These are phyloP conservation scores for Tychaedon coryphoeus DNA, from an alignment of 2,113 vertebrate genomes.

Conservation along the genomic window DNA sequence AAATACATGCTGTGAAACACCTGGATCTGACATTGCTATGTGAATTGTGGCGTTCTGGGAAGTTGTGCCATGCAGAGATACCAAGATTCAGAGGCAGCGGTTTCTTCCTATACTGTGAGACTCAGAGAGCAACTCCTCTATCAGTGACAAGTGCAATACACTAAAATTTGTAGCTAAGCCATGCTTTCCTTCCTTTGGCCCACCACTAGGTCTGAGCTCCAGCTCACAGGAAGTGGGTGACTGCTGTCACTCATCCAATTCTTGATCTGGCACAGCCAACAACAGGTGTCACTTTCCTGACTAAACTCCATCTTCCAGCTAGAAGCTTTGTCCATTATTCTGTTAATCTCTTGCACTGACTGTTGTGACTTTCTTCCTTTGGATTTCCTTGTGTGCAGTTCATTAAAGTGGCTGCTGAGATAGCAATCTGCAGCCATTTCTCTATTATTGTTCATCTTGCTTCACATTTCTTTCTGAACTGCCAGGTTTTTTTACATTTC, in stretches of 20 bases:
- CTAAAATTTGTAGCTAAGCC: background rate
- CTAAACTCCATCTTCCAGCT: background rate
- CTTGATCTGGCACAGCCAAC: background rate
- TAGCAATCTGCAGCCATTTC: background rate
- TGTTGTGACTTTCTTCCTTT: background rate
- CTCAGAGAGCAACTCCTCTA: background rate
- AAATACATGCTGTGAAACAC: background rate
- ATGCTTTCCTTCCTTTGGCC: background rate
- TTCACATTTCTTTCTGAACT: background rate
- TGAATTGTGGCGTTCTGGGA: background rate
- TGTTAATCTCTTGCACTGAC: background rate
- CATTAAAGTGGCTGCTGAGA: background rate
- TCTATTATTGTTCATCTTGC: background rate
- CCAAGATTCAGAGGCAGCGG: background rate
- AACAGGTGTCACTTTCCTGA: background rate
- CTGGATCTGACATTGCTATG: background rate
- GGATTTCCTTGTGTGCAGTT: background rate
- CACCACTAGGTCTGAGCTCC: background rate
- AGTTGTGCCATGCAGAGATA: background rate
- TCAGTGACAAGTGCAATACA: background rate
- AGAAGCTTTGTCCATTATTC: background rate
- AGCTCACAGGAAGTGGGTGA: background rate
- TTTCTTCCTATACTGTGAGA: background rate
- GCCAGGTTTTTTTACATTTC: background rate
- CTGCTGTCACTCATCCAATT: background rate